Evolutionary conservation across 2,888 invertebrate species (phyloP).

Genomic region (Acronicta alni): DNA sequence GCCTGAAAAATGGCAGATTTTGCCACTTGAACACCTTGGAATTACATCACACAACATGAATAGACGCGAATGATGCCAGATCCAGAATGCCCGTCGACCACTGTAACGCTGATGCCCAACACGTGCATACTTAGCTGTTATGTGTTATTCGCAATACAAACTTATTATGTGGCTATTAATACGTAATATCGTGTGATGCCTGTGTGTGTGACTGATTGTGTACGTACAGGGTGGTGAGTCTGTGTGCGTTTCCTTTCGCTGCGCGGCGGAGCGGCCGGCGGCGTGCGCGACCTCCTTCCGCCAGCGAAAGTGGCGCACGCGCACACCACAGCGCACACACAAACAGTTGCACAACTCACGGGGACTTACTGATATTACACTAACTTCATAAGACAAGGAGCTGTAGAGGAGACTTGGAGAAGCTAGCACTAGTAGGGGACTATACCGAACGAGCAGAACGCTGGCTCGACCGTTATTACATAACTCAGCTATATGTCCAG

Average conservation of each 20-base stretch:
- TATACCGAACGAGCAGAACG: too few species aligned
- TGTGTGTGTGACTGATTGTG: slow-evolving; percentile 17
- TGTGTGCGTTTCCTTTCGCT: slow-evolving; percentile 69
- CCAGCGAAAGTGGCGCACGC: slow-evolving; percentile 64
- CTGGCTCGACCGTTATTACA: too few species aligned
- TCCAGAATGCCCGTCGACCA: not conserved
- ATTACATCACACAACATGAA: not conserved
- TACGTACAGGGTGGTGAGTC: slow-evolving; percentile 8
- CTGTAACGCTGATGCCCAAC: not conserved
- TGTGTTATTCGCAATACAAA: slow-evolving; percentile 25
- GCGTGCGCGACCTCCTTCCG: slow-evolving; percentile 66
- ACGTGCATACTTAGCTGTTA: slow-evolving; percentile 4
- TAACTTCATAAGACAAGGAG: not conserved
- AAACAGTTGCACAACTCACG: slow-evolving; percentile 35
- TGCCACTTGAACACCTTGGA: not conserved
- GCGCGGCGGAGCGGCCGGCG: slow-evolving; percentile 21
- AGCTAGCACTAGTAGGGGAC: not conserved
- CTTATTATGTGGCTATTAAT: slow-evolving; percentile 32
- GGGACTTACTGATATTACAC: slow-evolving; percentile 3
- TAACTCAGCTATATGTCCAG: too few species aligned
- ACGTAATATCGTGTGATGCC: slow-evolving; percentile 28
- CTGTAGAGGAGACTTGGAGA: not conserved
- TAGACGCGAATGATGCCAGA: too few species aligned
- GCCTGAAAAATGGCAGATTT: not conserved
- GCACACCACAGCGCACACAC: slow-evolving; percentile 32